These are phyloP conservation scores for Macaria notata DNA, from an alignment of 2,888 invertebrate genomes.

Conservation along the genomic window DNA sequence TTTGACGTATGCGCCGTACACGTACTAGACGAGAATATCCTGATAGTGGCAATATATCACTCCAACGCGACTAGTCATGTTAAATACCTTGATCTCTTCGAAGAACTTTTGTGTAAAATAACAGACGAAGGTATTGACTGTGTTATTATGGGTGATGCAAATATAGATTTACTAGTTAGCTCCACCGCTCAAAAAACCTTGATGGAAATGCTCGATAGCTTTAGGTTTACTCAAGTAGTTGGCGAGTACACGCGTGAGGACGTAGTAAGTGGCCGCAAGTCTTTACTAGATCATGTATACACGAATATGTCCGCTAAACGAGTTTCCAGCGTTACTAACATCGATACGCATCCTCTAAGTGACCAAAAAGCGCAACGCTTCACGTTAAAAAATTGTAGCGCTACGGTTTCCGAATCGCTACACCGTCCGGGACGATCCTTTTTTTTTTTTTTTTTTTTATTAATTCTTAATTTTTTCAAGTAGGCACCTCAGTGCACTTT, in stretches of 20 bases:
- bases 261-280: background rate
- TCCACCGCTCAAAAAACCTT: background rate
- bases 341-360: conserved; percentile 7
- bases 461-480: too few relatives aligned
- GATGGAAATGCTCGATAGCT: background rate
- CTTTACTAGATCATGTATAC: conserved; percentile 12
- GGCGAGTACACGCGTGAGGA: background rate
- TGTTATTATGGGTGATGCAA: background rate
- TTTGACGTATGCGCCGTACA: background rate
- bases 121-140: background rate
- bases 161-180: background rate
- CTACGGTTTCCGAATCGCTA: background rate
- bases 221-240: background rate
- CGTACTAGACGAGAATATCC: background rate
- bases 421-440: background rate
- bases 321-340: background rate
- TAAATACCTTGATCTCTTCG: background rate
- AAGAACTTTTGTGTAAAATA: background rate
- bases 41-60: background rate
- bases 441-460: too few relatives aligned
- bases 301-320: conserved; percentile 7
- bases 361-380: background rate
- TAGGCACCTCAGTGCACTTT: too few relatives aligned
- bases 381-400: background rate
- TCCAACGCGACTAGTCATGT: background rate